Base-by-base conservation (phyloP, 2,888 invertebrate genomes). In the Frankliniella fusca region DNA sequence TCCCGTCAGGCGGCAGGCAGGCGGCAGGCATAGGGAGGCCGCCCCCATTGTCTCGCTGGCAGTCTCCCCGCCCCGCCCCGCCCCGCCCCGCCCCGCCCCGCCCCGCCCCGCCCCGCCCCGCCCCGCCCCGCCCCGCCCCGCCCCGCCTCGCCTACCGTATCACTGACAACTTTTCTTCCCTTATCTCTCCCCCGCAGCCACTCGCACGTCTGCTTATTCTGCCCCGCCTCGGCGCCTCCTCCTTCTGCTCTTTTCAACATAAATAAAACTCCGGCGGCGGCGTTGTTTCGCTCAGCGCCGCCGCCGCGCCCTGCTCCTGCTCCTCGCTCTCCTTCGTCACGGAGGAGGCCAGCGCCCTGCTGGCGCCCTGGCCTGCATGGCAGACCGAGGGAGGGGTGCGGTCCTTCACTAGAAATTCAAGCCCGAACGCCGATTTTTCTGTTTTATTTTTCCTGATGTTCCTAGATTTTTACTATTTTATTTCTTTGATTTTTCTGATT, bases 121-220 rank as follows among this genome's bases (percentile, higher is more conserved):
- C 38, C 38, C 38, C 38, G 38, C 38, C 38, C 38, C 38, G 38
- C 38, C 38, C 38, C 38, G 38, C 38, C 49, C 48, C 54, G 48
- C 82, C 38, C 23, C 23, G 27, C 65, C 81, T 38, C 28, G 23
- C 70, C 81, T 27, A 81, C 54, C 23, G 48, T 38, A 38, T 23
- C 82, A n/a, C 49, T 12, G 48, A 76, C 70, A 76, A 76, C 70
- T 76, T 76, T 27, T 23, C 70, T 23, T 23, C 70, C 70, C 70
- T 76, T 76, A 76, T 76, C 70, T 23, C 27, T 5, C 5, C 70
- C 9, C 70, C 23, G 23, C 18, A 54, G 65, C 65, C n/a, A 18
- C 18, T n/a, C 65, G 20, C 65, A 9, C 65, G n/a, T 11, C 70
- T 70, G 15, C 54, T 18, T 15, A 20, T n/a, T 18, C 61, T 61